These are phyloP conservation scores for Phallusia fumigata DNA, from an alignment of 23 tunicate species.

Conservation along the genomic window DNA sequence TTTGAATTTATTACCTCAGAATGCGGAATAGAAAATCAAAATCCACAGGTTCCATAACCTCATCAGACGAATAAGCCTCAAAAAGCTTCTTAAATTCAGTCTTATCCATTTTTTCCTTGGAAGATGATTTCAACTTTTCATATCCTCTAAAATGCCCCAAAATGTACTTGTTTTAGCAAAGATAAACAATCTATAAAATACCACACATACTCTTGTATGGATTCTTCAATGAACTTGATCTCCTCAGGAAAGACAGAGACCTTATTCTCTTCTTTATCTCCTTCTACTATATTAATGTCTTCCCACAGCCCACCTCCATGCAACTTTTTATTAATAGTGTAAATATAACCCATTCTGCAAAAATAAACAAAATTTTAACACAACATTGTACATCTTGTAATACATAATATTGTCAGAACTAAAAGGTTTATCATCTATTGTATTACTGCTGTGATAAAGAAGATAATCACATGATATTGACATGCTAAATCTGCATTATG, in stretches of 20 bases:
- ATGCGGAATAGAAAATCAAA: background rate
- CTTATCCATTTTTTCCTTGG: background rate
- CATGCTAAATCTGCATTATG: too few species aligned
- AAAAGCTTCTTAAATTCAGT: background rate
- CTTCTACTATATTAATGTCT: background rate
- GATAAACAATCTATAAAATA: background rate
- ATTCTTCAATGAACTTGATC: background rate
- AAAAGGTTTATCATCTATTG: too few species aligned
- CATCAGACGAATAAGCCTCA: background rate
- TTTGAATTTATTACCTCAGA: background rate
- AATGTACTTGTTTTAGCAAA: too few species aligned
- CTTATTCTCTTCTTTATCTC: background rate
- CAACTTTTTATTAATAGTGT: background rate
- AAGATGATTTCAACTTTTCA: background rate
- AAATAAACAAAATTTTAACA: too few species aligned
- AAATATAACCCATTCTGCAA: slow-evolving; percentile 9
- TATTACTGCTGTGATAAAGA: too few species aligned
- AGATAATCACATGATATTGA: too few species aligned
- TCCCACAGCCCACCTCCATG: slow-evolving; percentile 20
- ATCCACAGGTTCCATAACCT: background rate
- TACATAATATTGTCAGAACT: too few species aligned
- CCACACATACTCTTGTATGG: background rate
- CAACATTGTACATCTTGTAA: too few species aligned
- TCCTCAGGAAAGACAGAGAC: background rate
- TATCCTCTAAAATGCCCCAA: background rate